Conservation (phyloP, 2,888 invertebrate species). For the Stictocephala bisonia region DNA sequence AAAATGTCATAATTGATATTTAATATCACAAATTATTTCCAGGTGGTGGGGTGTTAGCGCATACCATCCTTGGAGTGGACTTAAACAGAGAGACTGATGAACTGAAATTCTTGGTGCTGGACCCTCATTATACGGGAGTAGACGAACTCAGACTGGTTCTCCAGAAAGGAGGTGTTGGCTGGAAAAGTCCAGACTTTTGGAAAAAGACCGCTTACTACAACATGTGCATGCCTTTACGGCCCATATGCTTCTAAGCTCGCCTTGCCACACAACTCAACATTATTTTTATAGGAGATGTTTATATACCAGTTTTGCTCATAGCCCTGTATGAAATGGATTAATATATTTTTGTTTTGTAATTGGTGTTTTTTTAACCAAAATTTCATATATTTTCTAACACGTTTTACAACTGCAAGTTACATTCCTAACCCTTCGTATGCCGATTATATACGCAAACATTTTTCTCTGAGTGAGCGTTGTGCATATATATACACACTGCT, state of each 20-base stretch:
- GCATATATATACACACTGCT: too few species aligned
- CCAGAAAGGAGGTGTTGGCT: slow-evolving; percentile 95
- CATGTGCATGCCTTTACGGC: slow-evolving; percentile 89
- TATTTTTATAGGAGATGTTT: slow-evolving; percentile 37
- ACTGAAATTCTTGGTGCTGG: slow-evolving; percentile 92
- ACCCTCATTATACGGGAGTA: slow-evolving; percentile 96
- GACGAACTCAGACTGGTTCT: slow-evolving; percentile 82
- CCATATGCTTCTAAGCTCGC: slow-evolving; percentile 64
- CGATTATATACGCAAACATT: too few species aligned
- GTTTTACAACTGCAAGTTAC: too few species aligned
- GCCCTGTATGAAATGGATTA: not conserved
- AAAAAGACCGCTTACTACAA: slow-evolving; percentile 95
- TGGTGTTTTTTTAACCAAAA: not conserved
- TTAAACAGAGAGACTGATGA: slow-evolving; percentile 84
- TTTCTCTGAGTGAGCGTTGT: too few species aligned
- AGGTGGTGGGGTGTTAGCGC: slow-evolving; percentile 97
- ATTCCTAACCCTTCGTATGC: too few species aligned
- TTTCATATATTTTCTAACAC: not conserved
- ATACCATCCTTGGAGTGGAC: slow-evolving; percentile 96
- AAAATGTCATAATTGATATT: too few species aligned
- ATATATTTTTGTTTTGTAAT: slow-evolving; percentile 15
- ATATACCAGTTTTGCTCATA: not conserved
- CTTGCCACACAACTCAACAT: not conserved
- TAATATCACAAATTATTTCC: slow-evolving; percentile 46
- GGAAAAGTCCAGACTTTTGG: slow-evolving; percentile 97